Percentiles rank a stretch among this genome's conserved stretches.
These are phyloP conservation scores for Limosa lapponica DNA, from an alignment of 2,797 vertebrate genomes.

Conservation along the genomic window DNA sequence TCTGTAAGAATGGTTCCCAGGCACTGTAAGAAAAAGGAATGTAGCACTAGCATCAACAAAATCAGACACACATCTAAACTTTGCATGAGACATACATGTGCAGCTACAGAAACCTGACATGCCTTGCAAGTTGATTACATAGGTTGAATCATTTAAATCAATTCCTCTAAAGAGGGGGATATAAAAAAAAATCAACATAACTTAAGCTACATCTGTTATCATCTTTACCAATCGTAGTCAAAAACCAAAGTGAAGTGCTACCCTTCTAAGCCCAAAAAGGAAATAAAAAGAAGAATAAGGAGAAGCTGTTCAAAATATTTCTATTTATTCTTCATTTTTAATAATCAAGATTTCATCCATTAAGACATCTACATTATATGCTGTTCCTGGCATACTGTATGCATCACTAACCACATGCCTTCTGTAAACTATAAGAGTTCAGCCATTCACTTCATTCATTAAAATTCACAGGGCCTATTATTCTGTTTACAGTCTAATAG, in stretches of 20 bases:
- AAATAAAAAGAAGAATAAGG: background rate
- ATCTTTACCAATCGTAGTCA: background rate
- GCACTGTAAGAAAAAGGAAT: background rate
- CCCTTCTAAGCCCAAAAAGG: background rate
- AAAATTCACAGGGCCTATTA: constrained; percentile 76
- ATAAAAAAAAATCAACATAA: background rate
- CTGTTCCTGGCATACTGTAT: background rate
- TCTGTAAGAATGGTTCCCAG: background rate
- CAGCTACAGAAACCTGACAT: background rate
- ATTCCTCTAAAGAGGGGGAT: background rate
- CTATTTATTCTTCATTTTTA: background rate
- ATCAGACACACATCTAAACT: background rate
- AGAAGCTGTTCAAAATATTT: background rate
- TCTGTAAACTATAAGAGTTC: constrained; percentile 41
- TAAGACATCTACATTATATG: constrained; percentile 45
- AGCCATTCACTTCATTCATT: constrained; percentile 74
- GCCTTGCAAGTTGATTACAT: background rate
- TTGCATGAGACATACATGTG: background rate
- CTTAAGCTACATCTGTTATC: background rate
- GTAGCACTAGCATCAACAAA: background rate
- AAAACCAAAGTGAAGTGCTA: background rate
- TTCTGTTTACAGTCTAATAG: constrained; percentile 85
- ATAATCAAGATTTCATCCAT: constrained; percentile 42
- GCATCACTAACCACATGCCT: constrained; percentile 40
- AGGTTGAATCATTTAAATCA: background rate